Conservation (phyloP, 2,113 vertebrate species). For the Cynoglossus semilaevis region DNA sequence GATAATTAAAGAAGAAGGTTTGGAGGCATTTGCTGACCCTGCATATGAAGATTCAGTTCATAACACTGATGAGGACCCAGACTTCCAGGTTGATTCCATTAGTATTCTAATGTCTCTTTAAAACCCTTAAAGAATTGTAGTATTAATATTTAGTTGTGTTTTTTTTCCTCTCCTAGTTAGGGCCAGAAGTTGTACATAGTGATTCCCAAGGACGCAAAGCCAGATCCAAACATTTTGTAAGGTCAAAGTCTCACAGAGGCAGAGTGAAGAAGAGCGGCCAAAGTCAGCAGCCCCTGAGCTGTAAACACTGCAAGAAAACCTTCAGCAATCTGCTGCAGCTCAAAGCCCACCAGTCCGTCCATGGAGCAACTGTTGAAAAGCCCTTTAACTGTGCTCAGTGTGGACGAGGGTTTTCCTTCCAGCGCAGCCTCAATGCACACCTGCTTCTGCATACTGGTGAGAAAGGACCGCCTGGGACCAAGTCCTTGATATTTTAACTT, state of each 20-base stretch:
- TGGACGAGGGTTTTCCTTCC: constrained; percentile 55
- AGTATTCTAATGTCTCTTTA: not conserved
- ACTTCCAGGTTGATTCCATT: constrained; percentile 43
- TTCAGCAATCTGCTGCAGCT: constrained; percentile 65
- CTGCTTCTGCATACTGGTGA: constrained; percentile 67
- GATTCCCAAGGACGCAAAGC: constrained; percentile 8
- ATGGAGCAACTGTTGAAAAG: constrained; percentile 45
- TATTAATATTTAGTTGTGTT: not conserved
- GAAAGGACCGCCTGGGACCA: not conserved
- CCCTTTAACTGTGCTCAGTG: constrained; percentile 63
- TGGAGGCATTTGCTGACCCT: constrained; percentile 36
- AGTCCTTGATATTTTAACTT: too few relatives aligned
- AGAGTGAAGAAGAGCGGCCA: constrained; percentile 8
- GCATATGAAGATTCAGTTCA: constrained; percentile 13
- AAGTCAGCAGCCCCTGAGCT: constrained; percentile 54
- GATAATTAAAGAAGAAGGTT: constrained; percentile 56
- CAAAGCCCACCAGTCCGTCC: constrained; percentile 64
- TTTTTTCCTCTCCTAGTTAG: constrained; percentile 21
- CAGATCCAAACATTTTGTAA: constrained; percentile 19
- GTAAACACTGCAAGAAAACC: constrained; percentile 66
- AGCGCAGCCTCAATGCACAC: constrained; percentile 66
- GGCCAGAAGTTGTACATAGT: constrained; percentile 22
- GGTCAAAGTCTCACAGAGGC: constrained; percentile 24
- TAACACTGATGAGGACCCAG: constrained; percentile 41
- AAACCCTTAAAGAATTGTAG: not conserved